Evolutionary conservation across 2,113 vertebrate species (phyloP), one percentile per base, ranked within the genome.

Genomic region (Brachirus orientalis): DNA sequence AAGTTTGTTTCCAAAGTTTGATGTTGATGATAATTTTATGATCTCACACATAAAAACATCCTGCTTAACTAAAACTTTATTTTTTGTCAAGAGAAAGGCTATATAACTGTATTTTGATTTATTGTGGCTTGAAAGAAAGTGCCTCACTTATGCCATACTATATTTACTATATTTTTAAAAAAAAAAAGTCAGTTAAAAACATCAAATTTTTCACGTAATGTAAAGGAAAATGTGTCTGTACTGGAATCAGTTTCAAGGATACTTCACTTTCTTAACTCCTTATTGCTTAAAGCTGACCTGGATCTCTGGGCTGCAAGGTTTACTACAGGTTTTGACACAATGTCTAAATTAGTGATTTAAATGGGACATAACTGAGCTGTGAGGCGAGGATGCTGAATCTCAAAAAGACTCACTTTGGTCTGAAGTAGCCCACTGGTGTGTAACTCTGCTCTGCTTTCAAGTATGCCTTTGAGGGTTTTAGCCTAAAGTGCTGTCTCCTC

Each of bases 371-470:
- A 18, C 6, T 0, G 51, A 54, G 63, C 54, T 18, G 46, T 17
- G 22, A 37, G 56, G 44, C 38, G 13, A 33, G 13, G 28, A n/a
- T 71, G 62, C 57, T 47, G 52, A 47, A 41, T 47, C 6, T 48
- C 57, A 67, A 33, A 38, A 52, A 47, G 71, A 63, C 36, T n/a
- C 8, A 19, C 48, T 54, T 52, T 59, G 55, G 46, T 48, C 10
- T 37, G 14, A 50, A 63, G 47, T n/a, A n/a, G 55, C 72, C 50
- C 72, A 75, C 75, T 69, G 33, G 17, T 62, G 63, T 69, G 62
- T 40, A 71, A 72, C 69, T 62, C 52, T 6, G 18, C 72, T 76
- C 53, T 56, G 65, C 60, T 83, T 79, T 84, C 63, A 75, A 70
- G 4, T 84, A 66, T 41, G 60, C 73, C 66, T 79, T 62, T 72